Conservation (phyloP, 2,113 vertebrate species). For the Sinocyclocheilus rhinocerous region DNA sequence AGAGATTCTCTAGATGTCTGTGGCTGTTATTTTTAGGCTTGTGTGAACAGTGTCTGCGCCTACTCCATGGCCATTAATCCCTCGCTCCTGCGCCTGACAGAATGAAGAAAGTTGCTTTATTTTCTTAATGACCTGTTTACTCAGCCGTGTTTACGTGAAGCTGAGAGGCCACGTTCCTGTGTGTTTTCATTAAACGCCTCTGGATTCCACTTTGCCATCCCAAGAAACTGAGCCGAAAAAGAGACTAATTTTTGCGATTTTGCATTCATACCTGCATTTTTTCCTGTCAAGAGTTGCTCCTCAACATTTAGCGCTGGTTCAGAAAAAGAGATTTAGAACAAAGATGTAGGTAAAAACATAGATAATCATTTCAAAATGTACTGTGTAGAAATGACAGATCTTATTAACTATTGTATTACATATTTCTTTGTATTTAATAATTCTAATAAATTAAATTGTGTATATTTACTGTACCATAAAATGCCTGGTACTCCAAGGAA, state of each 20-base stretch:
- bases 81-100: constrained; percentile 26
- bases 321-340: not conserved
- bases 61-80: constrained; percentile 45
- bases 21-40: constrained; percentile 44
- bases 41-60: constrained; percentile 17
- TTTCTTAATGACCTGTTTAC: constrained; percentile 53
- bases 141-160: constrained; percentile 13
- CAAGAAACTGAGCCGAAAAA: not conserved
- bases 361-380: not conserved
- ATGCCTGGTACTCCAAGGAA: not conserved
- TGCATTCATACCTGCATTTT: not conserved
- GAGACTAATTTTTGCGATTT: not conserved
- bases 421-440: not conserved
- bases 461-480: not conserved
- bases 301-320: not conserved
- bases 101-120: constrained; percentile 47
- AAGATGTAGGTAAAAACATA: not conserved
- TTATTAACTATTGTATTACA: not conserved
- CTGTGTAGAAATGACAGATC: not conserved
- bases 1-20: constrained; percentile 43
- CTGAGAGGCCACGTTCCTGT: constrained; percentile 30
- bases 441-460: not conserved
- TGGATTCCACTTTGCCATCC: constrained; percentile 7
- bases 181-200: constrained; percentile 41
- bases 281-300: not conserved